These are phyloP conservation scores for Datnioides undecimradiatus DNA, from an alignment of 2,113 vertebrate species.

Conservation along the genomic window DNA sequence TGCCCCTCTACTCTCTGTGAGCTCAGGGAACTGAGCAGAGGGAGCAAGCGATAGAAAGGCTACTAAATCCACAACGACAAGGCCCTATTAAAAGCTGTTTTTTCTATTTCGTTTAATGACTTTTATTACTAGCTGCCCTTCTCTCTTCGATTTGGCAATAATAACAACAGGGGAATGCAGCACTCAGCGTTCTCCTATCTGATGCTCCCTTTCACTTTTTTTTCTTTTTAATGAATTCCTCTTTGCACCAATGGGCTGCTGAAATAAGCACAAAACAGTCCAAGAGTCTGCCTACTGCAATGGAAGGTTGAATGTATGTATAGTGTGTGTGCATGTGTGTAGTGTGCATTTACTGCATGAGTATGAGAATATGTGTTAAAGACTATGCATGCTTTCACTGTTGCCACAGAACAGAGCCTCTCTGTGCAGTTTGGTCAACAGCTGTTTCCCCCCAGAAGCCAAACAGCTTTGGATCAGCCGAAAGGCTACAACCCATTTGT, in stretches of 20 bases:
- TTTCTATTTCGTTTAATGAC: constrained; percentile 82
- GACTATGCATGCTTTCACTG: constrained; percentile 48
- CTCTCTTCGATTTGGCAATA: constrained; percentile 82
- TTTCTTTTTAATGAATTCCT: constrained; percentile 79
- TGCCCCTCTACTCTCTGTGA: constrained; percentile 56
- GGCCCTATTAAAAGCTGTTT: constrained; percentile 79
- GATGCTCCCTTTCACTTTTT: constrained; percentile 68
- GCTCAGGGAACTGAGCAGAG: constrained; percentile 36
- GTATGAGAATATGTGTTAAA: constrained; percentile 36
- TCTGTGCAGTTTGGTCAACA: constrained; percentile 67
- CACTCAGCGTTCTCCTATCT: constrained; percentile 79
- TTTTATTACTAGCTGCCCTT: constrained; percentile 80
- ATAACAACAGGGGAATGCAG: constrained; percentile 83
- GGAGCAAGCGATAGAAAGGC: constrained; percentile 68
- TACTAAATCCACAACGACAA: constrained; percentile 82
- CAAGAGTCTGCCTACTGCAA: constrained; percentile 69
- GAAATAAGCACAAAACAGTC: constrained; percentile 78
- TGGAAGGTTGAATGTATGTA: constrained; percentile 50
- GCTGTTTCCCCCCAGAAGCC: constrained; percentile 65
- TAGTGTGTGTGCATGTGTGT: constrained; percentile 15
- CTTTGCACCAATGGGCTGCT: constrained; percentile 82
- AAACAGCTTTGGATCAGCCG: constrained; percentile 58
- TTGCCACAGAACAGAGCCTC: constrained; percentile 51
- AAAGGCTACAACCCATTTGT: constrained; percentile 45
- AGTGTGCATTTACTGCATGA: background rate